Base-by-base conservation (phyloP, 2,797 vertebrate species). In the Onychomys leucogaster region DNA sequence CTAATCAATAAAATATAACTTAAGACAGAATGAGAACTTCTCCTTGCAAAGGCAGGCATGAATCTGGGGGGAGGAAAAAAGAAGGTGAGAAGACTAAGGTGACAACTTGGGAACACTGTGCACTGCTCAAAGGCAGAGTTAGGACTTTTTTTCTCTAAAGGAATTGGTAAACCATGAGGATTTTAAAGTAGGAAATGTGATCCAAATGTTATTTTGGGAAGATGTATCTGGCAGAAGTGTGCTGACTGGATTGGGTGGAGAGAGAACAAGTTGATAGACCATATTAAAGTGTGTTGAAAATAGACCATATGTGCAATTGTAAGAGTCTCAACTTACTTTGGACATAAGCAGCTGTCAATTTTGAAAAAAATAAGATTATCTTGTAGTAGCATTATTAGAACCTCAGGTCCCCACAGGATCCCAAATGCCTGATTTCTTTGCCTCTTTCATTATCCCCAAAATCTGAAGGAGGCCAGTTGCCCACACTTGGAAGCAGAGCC, bases 141-240 rank as follows among this genome's bases (percentile, higher is more conserved):
- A 67, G 46, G 59, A 65, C 41, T 65, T 89, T 73, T 78, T 83
- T 29, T 2, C 7, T 78, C 85, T 83, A 52, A 96, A 95, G 82
- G n/a, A 4, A 89, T 43, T 91, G 91, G 76, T 85, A 96, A 96
- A 94, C 83, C 69, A 73, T 17, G 52, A 46, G 86, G 91, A 92
- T 43, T 97, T 96, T 73, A 71, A 49, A 85, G 69, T 61, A 84
- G 63, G 76, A 91, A 97, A 96, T 93, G 17, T 89, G 77, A 96
- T 95, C 27, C 84, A 88, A 97, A 69, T 85, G 86, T 95, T 97
- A 94, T 97, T 95, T 97, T 29, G 85, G 84, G 75, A 93, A 96
- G 87, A 82, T 80, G 23, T 82, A 87, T 95, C 65, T 93, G 88
- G 87, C 91, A 97, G 90, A 37, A 76, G 52, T 27, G 23, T 23